Percentiles rank a stretch among this genome's conserved stretches.
phyloP scores from a whole-genome alignment of 2,797 vertebrate genomes.

The Xiphophorus birchmanni region DNA sequence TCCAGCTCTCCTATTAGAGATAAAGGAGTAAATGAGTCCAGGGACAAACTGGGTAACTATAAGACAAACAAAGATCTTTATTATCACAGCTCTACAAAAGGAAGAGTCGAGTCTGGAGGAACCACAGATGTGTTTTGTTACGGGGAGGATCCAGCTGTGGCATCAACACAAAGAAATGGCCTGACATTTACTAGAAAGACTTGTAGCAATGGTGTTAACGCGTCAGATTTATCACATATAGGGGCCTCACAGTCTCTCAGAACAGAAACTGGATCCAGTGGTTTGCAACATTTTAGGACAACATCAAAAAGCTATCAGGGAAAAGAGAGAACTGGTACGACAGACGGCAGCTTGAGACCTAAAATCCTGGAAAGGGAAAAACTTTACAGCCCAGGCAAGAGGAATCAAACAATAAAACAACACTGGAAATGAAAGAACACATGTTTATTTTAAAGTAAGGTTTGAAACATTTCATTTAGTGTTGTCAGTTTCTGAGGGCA shows the following conservation, averaged over 20 bases:
- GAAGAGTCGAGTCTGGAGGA: neutral
- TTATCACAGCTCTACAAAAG: neutral
- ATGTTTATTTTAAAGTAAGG: neutral
- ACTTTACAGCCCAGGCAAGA: neutral
- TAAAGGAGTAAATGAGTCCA: accelerated
- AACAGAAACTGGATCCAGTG: neutral
- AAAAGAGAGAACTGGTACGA: neutral
- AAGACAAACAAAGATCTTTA: neutral
- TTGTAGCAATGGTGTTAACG: neutral
- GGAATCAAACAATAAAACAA: accelerated
- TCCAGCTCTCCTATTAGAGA: neutral
- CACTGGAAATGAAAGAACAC: constrained; percentile 25
- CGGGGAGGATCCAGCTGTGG: accelerated
- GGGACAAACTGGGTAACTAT: accelerated
- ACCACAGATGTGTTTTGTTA: accelerated
- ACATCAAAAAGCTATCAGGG: neutral
- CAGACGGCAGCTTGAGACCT: too few relatives aligned
- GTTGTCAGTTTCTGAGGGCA: neutral
- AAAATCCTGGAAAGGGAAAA: neutral
- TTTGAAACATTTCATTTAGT: neutral
- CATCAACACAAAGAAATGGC: accelerated
- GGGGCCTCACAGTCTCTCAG: neutral
- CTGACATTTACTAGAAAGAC: neutral
- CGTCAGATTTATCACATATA: accelerated
- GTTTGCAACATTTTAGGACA: accelerated